phyloP scores from a whole-genome alignment of 2,113 vertebrate genomes.

The Nothocercus julius region DNA sequence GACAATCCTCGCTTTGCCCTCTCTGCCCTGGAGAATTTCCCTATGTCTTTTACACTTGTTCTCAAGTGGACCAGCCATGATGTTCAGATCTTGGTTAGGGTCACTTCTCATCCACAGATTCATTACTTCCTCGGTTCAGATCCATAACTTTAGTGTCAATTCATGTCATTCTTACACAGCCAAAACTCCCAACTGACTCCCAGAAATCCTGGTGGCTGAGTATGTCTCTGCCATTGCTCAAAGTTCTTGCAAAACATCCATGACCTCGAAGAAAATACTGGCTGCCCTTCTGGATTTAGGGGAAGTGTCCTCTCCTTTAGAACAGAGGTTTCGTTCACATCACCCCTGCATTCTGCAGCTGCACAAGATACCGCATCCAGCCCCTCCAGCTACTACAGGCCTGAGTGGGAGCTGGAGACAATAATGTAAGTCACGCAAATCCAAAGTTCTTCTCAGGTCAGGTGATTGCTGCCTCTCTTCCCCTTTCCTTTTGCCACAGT shows the following conservation, averaged over 20 bases:
- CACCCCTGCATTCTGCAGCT: background rate
- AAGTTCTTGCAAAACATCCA: conserved; percentile 17
- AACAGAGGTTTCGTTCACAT: background rate
- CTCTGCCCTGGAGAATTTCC: background rate
- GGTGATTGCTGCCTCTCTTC: background rate
- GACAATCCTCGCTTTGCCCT: background rate
- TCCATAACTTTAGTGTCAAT: background rate
- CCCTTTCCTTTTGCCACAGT: background rate
- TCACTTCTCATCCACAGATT: background rate
- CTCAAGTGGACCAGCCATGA: background rate
- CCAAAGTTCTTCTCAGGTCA: background rate
- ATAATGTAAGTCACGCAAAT: background rate
- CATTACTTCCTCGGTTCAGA: background rate
- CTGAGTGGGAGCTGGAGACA: background rate
- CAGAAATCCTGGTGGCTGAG: background rate
- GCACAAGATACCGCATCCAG: background rate
- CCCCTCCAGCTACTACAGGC: background rate
- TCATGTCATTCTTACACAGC: background rate
- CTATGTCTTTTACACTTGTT: background rate
- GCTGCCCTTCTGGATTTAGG: background rate
- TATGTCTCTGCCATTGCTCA: background rate
- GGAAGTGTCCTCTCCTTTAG: background rate
- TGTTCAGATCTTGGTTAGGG: background rate
- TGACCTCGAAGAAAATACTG: background rate
- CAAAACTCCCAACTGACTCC: background rate